Evolutionary conservation across 2,113 vertebrate genomes (phyloP), one percentile per base, ranked within the genome.

Genomic region (Microtus ochrogaster): DNA sequence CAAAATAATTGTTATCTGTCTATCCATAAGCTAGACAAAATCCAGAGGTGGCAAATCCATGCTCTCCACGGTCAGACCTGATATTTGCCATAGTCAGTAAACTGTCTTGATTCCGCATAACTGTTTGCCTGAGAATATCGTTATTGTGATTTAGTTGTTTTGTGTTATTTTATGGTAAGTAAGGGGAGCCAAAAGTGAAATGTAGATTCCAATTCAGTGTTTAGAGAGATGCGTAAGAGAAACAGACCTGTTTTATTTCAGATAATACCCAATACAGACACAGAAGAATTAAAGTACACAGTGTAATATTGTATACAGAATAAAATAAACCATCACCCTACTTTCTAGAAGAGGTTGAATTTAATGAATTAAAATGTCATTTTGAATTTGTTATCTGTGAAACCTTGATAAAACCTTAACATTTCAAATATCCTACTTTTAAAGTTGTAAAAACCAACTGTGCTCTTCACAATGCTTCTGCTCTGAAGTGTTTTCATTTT

Each of bases 401-500:
- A 85, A 90, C 24, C 55, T 93, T 41, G 13, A 55, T 89, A 76
- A 91, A 73, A 92, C 2, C 6, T 41, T 94, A 90, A 81, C 70
- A 90, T 76, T 86, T 91, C 9, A 78, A 88, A 94, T 92, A 81
- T 82, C n/a, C 14, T 79, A 41, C 84, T 76, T 92, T 92, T 49
- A 68, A 26, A 55, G 6, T 74, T 90, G 77, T 78, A 90, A 47
- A 89, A 94, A 63, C 79, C 73, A 91, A 61, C 2, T 8, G 22
- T 14, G 30, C 5, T 93, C 39, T 91, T 90, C 49, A 70, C 26
- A 97, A 84, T 89, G 58, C 14, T 92, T 90, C 49, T 41, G 86
- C 13, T 78, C 66, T 89, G 21, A 97, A 91, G 22, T 91, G 41
- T 97, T 97, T 94, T 94, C 52, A 90, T 93, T 95, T 96, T 92